Evolutionary conservation across 1,140 invertebrate species (phyloP), one percentile per base, ranked within the genome.

Genomic region (Zaprionus capensis): DNA sequence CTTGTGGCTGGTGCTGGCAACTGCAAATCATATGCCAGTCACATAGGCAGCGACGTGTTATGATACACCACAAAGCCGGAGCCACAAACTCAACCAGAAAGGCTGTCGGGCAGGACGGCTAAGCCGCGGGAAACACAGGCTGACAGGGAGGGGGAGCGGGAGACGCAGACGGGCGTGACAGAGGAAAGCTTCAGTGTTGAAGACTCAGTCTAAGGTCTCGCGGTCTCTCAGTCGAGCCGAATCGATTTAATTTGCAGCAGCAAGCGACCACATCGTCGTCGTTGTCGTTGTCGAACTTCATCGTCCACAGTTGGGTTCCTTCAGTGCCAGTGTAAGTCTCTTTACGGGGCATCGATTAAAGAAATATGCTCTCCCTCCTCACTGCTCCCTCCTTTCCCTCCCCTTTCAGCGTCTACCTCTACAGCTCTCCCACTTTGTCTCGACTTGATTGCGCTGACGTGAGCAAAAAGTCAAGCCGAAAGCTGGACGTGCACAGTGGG

Each of bases 171-270:
- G 31, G 31, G 9, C 31, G 24, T 11, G 31, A 11, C 31, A 11
- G 38, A 41, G 38, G 38, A 41, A 15, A 6, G 38, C 38, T 46
- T 1, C 41, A 41, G 17, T 12, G 5, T 22, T 49, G 6, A 20
- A 20, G 17, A 9, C 17, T 49, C 17, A 49, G 46, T 51, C 20
- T 24, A 4, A 51, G 4, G 22, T 17, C 53, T 36, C n/a, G 20
- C 15, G 34, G 31, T 56, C 77, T 66, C 15, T 17, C 55, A 66
- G 41, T 63, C 57, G 49, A 67, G 41, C 75, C 64, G 78, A 88
- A 90, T 88, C 85, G 85, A 88, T 88, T 88, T 88, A 88, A 88
- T 88, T 88, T 88, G 81, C 86, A 78, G 78, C 64, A 41, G 44
- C 61, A 59, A 71, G 46, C 63, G 28, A 24, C 15, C 14, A n/a